Base-by-base conservation (phyloP, 2,888 invertebrate genomes). In the Acronicta aceris region DNA sequence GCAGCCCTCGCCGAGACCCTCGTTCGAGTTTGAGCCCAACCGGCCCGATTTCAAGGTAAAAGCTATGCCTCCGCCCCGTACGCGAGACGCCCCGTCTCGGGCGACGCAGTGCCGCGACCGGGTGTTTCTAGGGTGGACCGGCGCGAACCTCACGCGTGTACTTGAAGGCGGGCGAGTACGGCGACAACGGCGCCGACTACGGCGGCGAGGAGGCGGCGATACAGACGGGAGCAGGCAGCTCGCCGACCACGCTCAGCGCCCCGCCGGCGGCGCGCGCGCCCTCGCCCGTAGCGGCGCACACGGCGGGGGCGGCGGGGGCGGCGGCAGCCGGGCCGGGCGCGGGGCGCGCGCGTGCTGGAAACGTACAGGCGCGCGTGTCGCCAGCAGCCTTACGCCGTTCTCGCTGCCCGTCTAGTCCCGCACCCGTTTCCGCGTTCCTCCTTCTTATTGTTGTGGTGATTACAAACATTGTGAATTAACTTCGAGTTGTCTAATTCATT, bases 121-220 rank as follows among this genome's bases (percentile, higher is more conserved):
- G 69, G 73, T 75, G 76, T 76, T 79, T 79, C 68, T 70, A 77
- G 72, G 65, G 69, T 58, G 74, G 53, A 38, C 65, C 55, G 60
- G 73, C 74, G 79, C 75, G 71, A 78, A 61, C 78, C 69, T 63
- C 80, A 69, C 76, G 80, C 76, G 76, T 81, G 74, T 81, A 75
- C 78, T 83, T 80, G 80, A 83, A 91, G 91, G 88, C 88, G 79
- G 92, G 91, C 73, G 92, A 91, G 83, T 91, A 91, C 84, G 91
- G 90, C 43, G 91, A 91, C 85, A 87, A 89, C 82, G 91, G 80
- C 69, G 88, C 85, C 17, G 90, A 89, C 38, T 91, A 91, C 83
- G 83, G 67, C 65, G 78, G 77, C 54, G 83, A 81, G 46, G 84
- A 85, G 53, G 47, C 57, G 43, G 58, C 54, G 55, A 42, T 50